Base-by-base conservation (phyloP, 2,113 vertebrate genomes). In the Hiodon tergisus region DNA sequence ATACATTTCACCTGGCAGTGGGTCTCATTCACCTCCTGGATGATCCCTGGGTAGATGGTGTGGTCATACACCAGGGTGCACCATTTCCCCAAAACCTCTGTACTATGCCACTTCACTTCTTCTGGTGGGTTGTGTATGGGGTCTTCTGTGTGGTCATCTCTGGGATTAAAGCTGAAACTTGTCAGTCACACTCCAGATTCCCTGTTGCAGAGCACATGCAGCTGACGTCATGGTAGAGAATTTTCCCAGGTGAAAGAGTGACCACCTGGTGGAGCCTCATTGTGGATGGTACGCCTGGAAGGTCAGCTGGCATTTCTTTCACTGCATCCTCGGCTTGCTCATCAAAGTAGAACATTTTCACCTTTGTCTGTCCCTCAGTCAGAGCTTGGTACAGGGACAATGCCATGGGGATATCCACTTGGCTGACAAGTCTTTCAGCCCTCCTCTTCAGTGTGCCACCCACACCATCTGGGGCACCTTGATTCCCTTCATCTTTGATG, bases 391-490 rank as follows among this genome's bases (percentile, higher is more conserved):
- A 31, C 31, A 31, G 31, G 14, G 13, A n/a, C 5, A 11, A 5
- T 53, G 70, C 62, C 7, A 6, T 47, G 6, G 69, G 70, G 14
- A 67, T 72, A 46, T 77, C 69, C 4, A 8, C 14, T 59, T 61
- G 53, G 63, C 71, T 73, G 10, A 77, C 72, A 59, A 72, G 68
- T 14, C 46, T 63, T 59, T 75, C 79, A 4, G 79, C 76, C 46
- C 4, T 4, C 57, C 76, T 80, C 71, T 75, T 77, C n/a, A 80
- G n/a, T 17, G 58, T 50, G 16, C 67, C 78, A 48, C 76, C 78
- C 14, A 79, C 65, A 13, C 74, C 74, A 71, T 75, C 72, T 17
- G 65, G 78, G 57, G 71, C 75, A 47, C 78, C 78, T 58, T 77
- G 31, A 31, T 31, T 31, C 31, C 31, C 31, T 31, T 31, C 31